Base-by-base conservation (phyloP, 2,797 vertebrate species). In the Alosa sapidissima region DNA sequence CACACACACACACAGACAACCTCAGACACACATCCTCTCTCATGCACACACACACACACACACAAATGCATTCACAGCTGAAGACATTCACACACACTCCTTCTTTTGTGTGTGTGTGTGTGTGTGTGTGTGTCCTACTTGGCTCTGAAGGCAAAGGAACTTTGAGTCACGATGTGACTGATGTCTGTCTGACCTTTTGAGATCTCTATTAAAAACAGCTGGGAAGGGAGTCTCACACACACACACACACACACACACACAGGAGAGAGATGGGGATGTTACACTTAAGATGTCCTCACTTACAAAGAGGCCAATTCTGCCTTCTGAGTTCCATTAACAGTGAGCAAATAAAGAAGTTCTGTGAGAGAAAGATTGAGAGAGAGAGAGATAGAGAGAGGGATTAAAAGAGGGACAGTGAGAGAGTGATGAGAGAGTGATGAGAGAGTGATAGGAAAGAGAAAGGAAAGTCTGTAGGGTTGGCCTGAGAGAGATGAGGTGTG, bases 151-250 rank as follows among this genome's bases (percentile, higher is more conserved):
- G 82, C 11, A 24, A 28, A 65, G 62, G 48, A 85, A 54, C 68
- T 89, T 83, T 84, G 36, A 87, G 84, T 83, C 81, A 86, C 86
- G 51, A 86, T 81, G 85, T 54, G 81, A 81, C 82, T 87, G 84
- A 24, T 28, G 28, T 28, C 28, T 36, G 68, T 75, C 49, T 87
- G 83, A 84, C 85, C 86, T 82, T 83, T 81, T 87, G 78, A 87
- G 72, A 41, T 52, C 83, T 81, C 65, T 62, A 83, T 83, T 58
- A 86, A 72, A 13, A 72, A 72, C 65, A 72, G 65, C 65, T 72
- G 65, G 65, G 4, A 13, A 72, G 65, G 33, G 65, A 72, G 10
- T 72, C 65, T 72, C 65, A 65, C 65, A 13, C 65, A 33, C 65
- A 41, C 28, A 41, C 65, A 72, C 28, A 72, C 65, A 72, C 65